Evolutionary conservation across 2,888 invertebrate genomes (phyloP), one percentile per base, ranked within the genome.

Genomic region (Tipula helvola): DNA sequence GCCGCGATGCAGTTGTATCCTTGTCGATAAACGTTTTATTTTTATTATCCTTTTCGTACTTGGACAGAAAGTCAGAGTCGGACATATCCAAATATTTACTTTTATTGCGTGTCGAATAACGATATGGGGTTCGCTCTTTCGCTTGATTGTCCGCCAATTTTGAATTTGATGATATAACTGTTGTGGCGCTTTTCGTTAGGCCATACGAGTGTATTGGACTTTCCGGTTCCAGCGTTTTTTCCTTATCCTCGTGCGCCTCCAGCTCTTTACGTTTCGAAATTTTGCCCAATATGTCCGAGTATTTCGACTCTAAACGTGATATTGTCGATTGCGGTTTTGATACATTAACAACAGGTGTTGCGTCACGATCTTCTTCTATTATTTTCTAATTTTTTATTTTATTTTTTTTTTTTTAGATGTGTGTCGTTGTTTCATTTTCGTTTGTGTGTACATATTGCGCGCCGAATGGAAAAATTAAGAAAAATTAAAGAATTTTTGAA

Each of bases 261-360:
- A 90, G 90, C 28, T 89, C 89, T 41, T 90, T 88, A 86, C 92
- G 92, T 88, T 93, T 93, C 88, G 94, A 93, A 88, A 95, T 94
- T 89, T 94, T 94, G 89, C 96, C 96, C 89, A 96, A 92, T 36
- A 96, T 94, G 18, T 95, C 94, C 0, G 95, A 94, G 91, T 96
- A 96, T 91, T 96, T 96, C 90, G 96, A 95, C 92, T 96, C 96
- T 89, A 96, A 92, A 18, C 95, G 94, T 88, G 93, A 94, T 86
- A 96, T 93, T 39, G 95, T 94, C 85, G 90, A 93, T 90, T 86
- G 84, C 8, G 28, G 39, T 41, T 86, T 83, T 12, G 86, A 44
- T 16, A 13, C 18, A 12, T 84, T 39, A 13, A 87, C 86, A 7
- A 88, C 89, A 47, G 92, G 91, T 44, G 91, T 91, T 89, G 90